Conservation (phyloP, 2,113 vertebrate species). For the Atlantisia rogersi region DNA sequence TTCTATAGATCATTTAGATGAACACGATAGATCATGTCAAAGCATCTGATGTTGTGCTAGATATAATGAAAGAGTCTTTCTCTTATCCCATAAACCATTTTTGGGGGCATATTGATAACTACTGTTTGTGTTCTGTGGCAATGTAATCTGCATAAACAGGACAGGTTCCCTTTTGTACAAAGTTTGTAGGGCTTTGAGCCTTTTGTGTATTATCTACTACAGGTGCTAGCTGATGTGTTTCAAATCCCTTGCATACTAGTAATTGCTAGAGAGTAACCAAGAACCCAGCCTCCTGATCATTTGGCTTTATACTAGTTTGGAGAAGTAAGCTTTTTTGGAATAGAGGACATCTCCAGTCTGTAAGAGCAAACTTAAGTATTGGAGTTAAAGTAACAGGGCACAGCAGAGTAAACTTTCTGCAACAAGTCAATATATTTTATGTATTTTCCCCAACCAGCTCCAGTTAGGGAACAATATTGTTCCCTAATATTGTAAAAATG, state of each 20-base stretch:
- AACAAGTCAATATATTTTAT: not conserved
- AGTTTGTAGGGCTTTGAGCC: not conserved
- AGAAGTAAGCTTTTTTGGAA: not conserved
- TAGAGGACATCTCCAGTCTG: not conserved
- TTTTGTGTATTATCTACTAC: not conserved
- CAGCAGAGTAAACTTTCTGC: not conserved
- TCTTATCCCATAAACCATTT: not conserved
- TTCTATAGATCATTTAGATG: not conserved
- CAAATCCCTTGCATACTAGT: not conserved
- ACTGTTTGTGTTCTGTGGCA: not conserved
- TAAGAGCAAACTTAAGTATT: not conserved
- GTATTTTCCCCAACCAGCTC: not conserved
- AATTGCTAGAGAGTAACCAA: not conserved
- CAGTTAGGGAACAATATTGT: not conserved
- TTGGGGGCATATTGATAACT: not conserved
- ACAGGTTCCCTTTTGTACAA: not conserved
- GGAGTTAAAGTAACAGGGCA: not conserved
- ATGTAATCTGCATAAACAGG: not conserved
- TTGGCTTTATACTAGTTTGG: not conserved
- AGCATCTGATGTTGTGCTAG: not conserved
- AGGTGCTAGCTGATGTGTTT: not conserved
- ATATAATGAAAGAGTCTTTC: not conserved
- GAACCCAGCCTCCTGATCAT: not conserved
- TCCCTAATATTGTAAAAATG: not conserved
- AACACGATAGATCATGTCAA: not conserved